Base-by-base conservation (phyloP, 2,113 vertebrate species). In the Leptobrachium leishanense region DNA sequence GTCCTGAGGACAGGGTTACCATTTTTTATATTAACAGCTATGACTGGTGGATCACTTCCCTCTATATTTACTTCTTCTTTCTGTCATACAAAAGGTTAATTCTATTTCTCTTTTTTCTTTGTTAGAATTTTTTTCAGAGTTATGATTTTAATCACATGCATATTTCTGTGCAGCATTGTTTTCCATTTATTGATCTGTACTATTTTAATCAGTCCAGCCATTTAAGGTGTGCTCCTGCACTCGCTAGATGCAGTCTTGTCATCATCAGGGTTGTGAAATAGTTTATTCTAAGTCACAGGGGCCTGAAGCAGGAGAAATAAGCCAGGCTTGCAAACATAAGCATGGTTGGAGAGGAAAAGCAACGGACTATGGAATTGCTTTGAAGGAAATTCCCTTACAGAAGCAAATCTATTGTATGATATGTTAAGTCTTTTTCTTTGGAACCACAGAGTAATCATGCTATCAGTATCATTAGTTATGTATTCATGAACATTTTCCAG, bases 151-250 rank as follows among this genome's bases (percentile, higher is more conserved):
- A 73, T 73, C 70, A 67, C 40, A 59, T 43, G 44, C 40, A 31
- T 73, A 66, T 55, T 73, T 72, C 54, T 42, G 54, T 40, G 44
- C 8, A 43, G 72, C 11, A 53, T 39, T 73, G 69, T 40, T 31
- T 5, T 20, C n/a, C 8, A 20, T 31, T 12, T 74, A 79, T 79
- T 73, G 77, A 79, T 79, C 77, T 50, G 41, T 54, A 62, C 83
- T 89, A 85, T 86, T 90, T 90, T 85, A 86, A 84, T 83, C 82
- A 75, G 64, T 79, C 84, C 85, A 85, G 20, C 87, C 87, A 85
- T 90, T 88, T 88, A 89, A 78, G 85, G 88, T 84, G 72, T 82
- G 83, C 77, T 79, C 59, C 39, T 80, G 85, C 81, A 84, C 79
- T 82, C 84, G 82, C 82, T 41, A 39, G 74, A 13, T 44, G 15